Base-by-base conservation (phyloP, 1,140 invertebrate genomes). In the Lysiphlebus fabarum region DNA sequence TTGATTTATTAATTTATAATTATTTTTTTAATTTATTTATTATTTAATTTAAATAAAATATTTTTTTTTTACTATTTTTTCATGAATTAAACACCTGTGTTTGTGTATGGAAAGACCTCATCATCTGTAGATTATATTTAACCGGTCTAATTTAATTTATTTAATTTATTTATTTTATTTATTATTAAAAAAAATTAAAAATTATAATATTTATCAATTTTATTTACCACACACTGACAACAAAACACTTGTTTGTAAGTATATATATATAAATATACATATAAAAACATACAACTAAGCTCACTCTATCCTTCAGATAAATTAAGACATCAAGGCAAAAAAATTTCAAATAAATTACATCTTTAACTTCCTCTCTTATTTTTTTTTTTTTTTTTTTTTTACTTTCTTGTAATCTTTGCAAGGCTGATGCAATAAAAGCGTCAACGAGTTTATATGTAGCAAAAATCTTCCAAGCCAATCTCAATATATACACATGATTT, bases 1-100 rank as follows among this genome's bases (percentile, higher is more conserved):
- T 66, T 72, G 66, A 65, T 66, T 74, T 75, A 74, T 60, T 26
- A 26, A 26, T 26, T 26, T 26, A 26, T 1, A 26, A 26, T 2
- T 1, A 2, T 26, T 26, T 26, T 26, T 26, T 26, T 26, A 1
- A 1, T 2, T 26, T 26, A 2, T 26, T 17, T 26, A 2, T 26
- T 26, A 4, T 26, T 2, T 2, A 17, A 1, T 17, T 17, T 17
- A 1, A 17, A 26, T 26, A 4, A 26, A 26, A 26, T 75, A 74
- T 68, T 70, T 66, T 68, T 70, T 66, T 67, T 70, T 70, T 70
- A 65, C 72, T 67, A 73, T 72, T 77, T 74, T 67, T 70, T 76
- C 74, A n/a, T n/a, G n/a, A n/a, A 77, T 77, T 75, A 75, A 70
- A 76, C 75, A 78, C 75, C 73, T 77, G 75, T 77, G 75, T 75